Conservation (phyloP, 2,113 vertebrate genomes). For the Ptychochromis oligacanthus region DNA sequence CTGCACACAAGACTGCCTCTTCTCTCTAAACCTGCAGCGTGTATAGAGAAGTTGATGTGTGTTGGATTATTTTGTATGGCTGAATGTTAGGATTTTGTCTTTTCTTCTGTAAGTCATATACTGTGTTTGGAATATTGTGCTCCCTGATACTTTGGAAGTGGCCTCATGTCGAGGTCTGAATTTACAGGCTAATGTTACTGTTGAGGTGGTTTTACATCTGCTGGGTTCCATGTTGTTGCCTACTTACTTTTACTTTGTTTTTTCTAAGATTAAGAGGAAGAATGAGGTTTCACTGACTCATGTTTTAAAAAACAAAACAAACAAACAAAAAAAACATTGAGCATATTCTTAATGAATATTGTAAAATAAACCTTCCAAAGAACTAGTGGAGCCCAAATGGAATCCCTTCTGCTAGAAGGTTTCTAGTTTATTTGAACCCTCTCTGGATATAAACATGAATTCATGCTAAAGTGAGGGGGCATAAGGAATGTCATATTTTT, state of each 20-base stretch:
- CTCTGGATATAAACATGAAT: constrained; percentile 69
- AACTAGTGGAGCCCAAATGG: constrained; percentile 77
- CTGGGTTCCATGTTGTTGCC: constrained; percentile 79
- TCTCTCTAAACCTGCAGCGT: constrained; percentile 62
- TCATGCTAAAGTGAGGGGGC: constrained; percentile 69
- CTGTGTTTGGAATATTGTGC: constrained; percentile 78
- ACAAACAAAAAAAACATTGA: constrained; percentile 60
- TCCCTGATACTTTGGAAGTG: constrained; percentile 76
- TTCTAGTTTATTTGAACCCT: constrained; percentile 75
- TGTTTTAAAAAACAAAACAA: constrained; percentile 52
- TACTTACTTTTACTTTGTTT: constrained; percentile 77
- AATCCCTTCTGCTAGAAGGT: constrained; percentile 77
- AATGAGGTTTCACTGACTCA: constrained; percentile 65
- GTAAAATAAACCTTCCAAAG: constrained; percentile 74
- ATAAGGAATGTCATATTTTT: constrained; percentile 70
- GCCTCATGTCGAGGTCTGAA: constrained; percentile 73
- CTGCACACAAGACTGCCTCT: constrained; percentile 73
- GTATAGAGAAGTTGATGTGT: constrained; percentile 61
- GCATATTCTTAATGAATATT: constrained; percentile 68
- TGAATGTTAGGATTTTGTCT: constrained; percentile 76
- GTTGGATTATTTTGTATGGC: constrained; percentile 75
- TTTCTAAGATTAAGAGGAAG: constrained; percentile 67
- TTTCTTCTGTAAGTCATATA: constrained; percentile 75
- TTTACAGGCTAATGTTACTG: constrained; percentile 78
- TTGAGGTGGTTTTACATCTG: constrained; percentile 87